These are phyloP conservation scores for Elmis aenea DNA, from an alignment of 2,888 invertebrate genomes.

Conservation along the genomic window DNA sequence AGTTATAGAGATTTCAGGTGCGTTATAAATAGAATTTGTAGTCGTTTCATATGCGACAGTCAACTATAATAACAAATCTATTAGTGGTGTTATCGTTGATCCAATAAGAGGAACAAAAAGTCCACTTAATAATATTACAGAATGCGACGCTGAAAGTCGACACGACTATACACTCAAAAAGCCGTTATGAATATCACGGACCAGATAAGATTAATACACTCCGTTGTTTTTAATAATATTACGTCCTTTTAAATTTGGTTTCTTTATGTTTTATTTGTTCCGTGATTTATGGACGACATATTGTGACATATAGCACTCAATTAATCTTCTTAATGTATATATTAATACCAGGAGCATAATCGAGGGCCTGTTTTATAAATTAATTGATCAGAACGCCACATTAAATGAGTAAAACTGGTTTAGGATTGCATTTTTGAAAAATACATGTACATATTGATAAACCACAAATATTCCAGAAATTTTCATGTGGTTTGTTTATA, in stretches of 20 bases:
- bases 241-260: conserved; percentile 7
- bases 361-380: conserved; percentile 8
- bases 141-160: too few relatives aligned
- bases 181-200: conserved; percentile 10
- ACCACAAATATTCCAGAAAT: too few relatives aligned
- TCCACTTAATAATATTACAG: too few relatives aligned
- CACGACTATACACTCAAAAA: not conserved
- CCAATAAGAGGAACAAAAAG: too few relatives aligned
- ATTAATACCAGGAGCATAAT: conserved; percentile 8
- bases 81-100: too few relatives aligned
- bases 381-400: conserved; percentile 5
- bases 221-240: conserved; percentile 10
- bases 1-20: too few relatives aligned
- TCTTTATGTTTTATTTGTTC: conserved; percentile 2
- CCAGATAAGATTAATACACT: conserved; percentile 7
- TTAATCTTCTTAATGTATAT: conserved; percentile 12
- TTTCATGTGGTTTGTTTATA: too few relatives aligned
- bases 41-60: too few relatives aligned
- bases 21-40: too few relatives aligned
- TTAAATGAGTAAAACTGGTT: conserved; percentile 8
- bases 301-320: conserved; percentile 8
- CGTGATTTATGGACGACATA: conserved; percentile 9
- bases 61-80: too few relatives aligned
- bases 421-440: too few relatives aligned
- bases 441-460: too few relatives aligned